phyloP scores from a whole-genome alignment of 2,113 vertebrate genomes.

The Puffinus mauretanicus region DNA sequence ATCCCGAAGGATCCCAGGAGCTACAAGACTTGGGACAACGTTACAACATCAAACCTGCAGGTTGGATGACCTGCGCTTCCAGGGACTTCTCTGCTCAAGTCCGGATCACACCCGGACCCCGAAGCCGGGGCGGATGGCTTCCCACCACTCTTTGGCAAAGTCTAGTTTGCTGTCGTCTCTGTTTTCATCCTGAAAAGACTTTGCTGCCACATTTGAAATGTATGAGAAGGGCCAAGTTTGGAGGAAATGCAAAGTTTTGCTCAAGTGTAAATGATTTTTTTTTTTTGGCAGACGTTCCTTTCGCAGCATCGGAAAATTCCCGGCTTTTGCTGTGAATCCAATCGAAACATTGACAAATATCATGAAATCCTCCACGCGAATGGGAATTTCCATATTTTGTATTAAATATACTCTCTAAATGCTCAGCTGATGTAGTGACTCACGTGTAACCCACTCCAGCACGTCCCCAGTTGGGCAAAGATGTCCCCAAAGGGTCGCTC shows the following conservation, averaged over 20 bases:
- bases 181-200: not conserved
- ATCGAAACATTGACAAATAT: not conserved
- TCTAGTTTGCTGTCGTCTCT: not conserved
- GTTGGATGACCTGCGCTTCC: not conserved
- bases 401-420: not conserved
- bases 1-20: not conserved
- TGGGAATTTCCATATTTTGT: not conserved
- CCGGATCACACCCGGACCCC: rapidly evolving
- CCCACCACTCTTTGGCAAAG: not conserved
- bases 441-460: rapidly evolving
- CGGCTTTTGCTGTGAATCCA: not conserved
- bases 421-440: not conserved
- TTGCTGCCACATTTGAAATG: not conserved
- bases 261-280: not conserved
- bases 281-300: conserved; percentile 1
- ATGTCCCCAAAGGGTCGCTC: not conserved
- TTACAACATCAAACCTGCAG: no score
- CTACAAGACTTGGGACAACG: not conserved
- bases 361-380: not conserved
- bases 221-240: not conserved
- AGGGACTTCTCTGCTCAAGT: not conserved
- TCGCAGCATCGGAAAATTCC: not conserved
- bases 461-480: not conserved
- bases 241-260: not conserved
- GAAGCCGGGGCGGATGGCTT: rapidly evolving